phyloP scores from a whole-genome alignment of 2,113 vertebrate genomes.

The Nerophis lumbriciformis region DNA sequence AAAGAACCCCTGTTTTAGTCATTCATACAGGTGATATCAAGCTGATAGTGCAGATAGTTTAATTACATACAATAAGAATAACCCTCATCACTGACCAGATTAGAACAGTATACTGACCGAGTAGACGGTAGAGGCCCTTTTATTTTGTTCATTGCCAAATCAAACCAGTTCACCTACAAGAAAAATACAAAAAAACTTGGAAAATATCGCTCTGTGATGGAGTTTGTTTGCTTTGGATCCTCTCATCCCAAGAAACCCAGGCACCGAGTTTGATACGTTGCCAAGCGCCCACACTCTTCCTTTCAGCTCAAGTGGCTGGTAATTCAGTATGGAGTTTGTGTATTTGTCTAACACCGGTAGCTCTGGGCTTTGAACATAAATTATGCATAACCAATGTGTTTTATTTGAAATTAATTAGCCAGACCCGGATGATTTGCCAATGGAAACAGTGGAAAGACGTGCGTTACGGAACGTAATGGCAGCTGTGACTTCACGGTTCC shows the following conservation, averaged over 20 bases:
- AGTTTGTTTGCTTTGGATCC: conserved; percentile 67
- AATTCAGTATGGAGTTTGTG: conserved; percentile 66
- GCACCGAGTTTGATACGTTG: conserved; percentile 40
- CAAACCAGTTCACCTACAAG: conserved; percentile 9
- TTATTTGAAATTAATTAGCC: conserved; percentile 76
- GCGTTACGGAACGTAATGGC: conserved; percentile 34
- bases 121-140: conserved; percentile 1
- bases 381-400: conserved; percentile 71
- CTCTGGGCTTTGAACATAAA: conserved; percentile 68
- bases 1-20: background rate
- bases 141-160: background rate
- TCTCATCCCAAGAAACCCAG: conserved; percentile 30
- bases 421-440: conserved; percentile 58
- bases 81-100: conserved; percentile 11
- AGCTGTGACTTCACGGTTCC: conserved; percentile 62
- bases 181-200: background rate
- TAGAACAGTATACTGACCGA: background rate
- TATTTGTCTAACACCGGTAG: conserved; percentile 73
- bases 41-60: background rate
- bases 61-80: background rate
- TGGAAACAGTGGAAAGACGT: conserved; percentile 49
- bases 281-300: conserved; percentile 40
- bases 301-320: conserved; percentile 56
- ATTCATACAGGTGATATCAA: conserved; percentile 1
- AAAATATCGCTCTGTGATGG: conserved; percentile 44